Evolutionary conservation across 2,113 vertebrate species (phyloP), one percentile per base, ranked within the genome.

Genomic region (Spea bombifrons): DNA sequence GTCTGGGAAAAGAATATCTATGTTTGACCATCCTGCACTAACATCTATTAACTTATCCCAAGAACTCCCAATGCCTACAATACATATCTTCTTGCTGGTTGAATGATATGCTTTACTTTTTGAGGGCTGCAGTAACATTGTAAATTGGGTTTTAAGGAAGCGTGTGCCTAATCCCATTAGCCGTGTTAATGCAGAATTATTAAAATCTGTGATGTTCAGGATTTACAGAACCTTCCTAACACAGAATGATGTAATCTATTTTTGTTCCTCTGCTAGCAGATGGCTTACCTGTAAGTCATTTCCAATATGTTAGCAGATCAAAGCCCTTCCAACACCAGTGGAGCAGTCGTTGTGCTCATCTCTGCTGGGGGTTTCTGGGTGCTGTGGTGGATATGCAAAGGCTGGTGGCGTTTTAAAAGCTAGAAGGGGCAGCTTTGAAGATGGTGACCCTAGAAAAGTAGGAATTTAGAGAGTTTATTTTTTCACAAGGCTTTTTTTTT

Each of bases 371-470:
- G 89, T 89, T 88, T 83, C 85, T 87, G 86, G 90, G 90, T 89
- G 83, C 85, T 89, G 88, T 78, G 84, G 86, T 91, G 90, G 91
- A 94, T 95, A 94, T 95, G 94, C 93, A 95, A 92, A 91, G 90
- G 90, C 93, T 95, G 86, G 90, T 97, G 96, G 93, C 96, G 95
- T 97, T 97, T 97, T 93, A 94, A 93, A 93, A 95, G 93, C 94
- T 92, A 93, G 94, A 91, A 92, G 90, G 53, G 91, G 86, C 89
- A 93, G 95, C 95, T 97, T 97, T 98, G 95, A 98, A 95, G 96
- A 95, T 94, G 92, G 94, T 96, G 95, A 97, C 95, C 95, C 93
- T 92, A 94, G 90, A 95, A 52, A 52, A 52, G 9, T 7, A 52
- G 6, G 1, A 59, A 13, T 59, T 59, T 59, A 12, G 15, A 59